These are phyloP conservation scores for Cerastis leucographa DNA, from an alignment of 2,888 invertebrate genomes.

Conservation along the genomic window DNA sequence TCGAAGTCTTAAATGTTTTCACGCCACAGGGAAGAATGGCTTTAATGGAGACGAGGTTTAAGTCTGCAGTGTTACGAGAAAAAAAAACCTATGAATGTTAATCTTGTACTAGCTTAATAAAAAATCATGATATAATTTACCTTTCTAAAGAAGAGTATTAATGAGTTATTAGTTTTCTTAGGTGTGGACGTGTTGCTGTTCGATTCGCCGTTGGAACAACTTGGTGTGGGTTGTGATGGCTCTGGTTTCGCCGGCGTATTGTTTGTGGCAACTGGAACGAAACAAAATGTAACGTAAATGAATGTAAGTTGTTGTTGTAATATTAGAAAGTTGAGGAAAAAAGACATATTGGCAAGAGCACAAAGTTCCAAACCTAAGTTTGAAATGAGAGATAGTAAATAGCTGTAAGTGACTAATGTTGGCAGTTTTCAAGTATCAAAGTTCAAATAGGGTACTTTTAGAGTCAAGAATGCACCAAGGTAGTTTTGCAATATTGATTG, in stretches of 20 bases:
- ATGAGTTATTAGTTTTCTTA: constrained; percentile 84
- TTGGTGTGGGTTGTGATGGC: constrained; percentile 68
- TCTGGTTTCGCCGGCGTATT: constrained; percentile 69
- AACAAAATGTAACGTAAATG: no score
- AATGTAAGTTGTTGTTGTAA: no score
- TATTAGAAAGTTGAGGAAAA: background rate
- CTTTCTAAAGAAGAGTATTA: constrained; percentile 96
- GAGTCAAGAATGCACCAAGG: background rate
- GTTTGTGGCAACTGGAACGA: constrained; percentile 81
- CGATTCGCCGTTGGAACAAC: constrained; percentile 69
- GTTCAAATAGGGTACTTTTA: background rate
- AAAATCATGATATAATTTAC: constrained; percentile 84
- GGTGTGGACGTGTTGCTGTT: constrained; percentile 78
- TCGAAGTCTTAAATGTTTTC: no score
- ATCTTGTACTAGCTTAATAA: background rate
- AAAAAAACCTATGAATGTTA: background rate
- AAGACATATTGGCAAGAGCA: background rate
- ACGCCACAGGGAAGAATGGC: background rate
- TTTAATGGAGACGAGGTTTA: background rate
- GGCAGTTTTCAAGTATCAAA: background rate
- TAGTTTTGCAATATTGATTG: background rate
- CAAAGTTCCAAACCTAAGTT: background rate
- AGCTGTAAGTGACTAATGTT: no score
- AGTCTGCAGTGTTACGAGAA: background rate
- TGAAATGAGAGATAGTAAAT: background rate